Conservation (phyloP, 1,140 invertebrate genomes). For the Polypedilum vanderplanki region DNA sequence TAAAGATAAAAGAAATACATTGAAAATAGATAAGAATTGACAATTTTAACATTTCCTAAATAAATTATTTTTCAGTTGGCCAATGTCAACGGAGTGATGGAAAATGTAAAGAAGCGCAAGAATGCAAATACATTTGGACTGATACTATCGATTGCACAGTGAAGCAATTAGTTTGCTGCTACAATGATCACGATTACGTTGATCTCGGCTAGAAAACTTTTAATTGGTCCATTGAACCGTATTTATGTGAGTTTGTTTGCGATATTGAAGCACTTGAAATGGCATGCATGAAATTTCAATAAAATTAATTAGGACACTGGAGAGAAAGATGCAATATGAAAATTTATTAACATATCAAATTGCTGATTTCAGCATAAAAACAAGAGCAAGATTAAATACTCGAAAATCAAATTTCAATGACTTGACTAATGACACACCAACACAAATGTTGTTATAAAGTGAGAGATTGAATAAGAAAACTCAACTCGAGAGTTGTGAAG, state of each 20-base stretch:
- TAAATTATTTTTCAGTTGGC: background rate
- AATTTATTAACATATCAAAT: background rate
- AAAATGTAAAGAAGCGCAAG: background rate
- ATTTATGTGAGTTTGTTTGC: background rate
- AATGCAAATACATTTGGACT: constrained; percentile 20
- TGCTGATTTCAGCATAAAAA: background rate
- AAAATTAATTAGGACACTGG: background rate
- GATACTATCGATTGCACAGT: background rate
- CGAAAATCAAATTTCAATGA: background rate
- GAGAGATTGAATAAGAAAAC: no score
- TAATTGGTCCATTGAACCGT: background rate
- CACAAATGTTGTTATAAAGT: no score
- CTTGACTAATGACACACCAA: no score
- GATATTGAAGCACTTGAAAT: background rate
- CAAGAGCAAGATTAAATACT: background rate
- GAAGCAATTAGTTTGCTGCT: background rate
- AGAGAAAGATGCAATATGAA: background rate
- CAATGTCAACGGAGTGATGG: constrained; percentile 22
- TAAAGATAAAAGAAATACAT: background rate
- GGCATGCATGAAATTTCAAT: background rate
- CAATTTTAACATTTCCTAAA: no score
- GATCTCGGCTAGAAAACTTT: background rate
- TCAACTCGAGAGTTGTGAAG: no score
- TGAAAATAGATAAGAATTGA: background rate
- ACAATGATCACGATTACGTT: constrained; percentile 1